Evolutionary conservation across 37 sponge, comb jelly and placozoan genomes (phyloP).

Genomic region (Hexactinellida sp.): DNA sequence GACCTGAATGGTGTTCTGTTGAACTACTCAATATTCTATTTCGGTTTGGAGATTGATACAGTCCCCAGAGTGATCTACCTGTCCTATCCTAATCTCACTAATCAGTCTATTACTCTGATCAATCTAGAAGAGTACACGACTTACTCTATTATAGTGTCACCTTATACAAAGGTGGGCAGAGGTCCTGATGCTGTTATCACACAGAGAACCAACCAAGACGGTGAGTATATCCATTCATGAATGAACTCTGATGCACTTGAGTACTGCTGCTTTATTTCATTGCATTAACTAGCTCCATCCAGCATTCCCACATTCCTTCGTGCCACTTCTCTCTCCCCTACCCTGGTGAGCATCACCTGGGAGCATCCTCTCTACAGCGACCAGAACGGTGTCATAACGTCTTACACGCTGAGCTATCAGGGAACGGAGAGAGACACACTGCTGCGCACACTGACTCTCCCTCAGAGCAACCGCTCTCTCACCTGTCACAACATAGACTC

Average conservation of each 20-base stretch:
- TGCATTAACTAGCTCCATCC: background rate
- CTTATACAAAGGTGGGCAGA: background rate
- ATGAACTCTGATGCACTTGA: background rate
- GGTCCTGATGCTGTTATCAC: slow-evolving; percentile 12
- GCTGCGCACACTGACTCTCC: background rate
- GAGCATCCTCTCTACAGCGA: background rate
- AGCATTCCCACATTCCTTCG: slow-evolving; percentile 1
- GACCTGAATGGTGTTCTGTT: slow-evolving; percentile 4
- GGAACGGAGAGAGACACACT: background rate
- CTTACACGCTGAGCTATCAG: background rate
- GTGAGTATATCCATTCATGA: background rate
- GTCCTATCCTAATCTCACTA: background rate
- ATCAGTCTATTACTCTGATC: background rate
- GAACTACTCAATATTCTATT: background rate
- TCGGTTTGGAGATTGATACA: slow-evolving; percentile 6
- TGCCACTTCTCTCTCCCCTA: slow-evolving; percentile 3
- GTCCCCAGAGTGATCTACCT: background rate
- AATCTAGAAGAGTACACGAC: background rate
- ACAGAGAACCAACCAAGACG: slow-evolving; percentile 7
- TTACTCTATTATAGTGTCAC: background rate
- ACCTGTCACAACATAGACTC: slow-evolving; percentile 9
- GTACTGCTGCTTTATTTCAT: background rate
- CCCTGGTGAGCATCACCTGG: background rate
- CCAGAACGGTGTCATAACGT: background rate
- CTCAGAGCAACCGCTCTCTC: background rate